phyloP scores from a whole-genome alignment of 2,113 vertebrate species.

The Festucalex cinctus region DNA sequence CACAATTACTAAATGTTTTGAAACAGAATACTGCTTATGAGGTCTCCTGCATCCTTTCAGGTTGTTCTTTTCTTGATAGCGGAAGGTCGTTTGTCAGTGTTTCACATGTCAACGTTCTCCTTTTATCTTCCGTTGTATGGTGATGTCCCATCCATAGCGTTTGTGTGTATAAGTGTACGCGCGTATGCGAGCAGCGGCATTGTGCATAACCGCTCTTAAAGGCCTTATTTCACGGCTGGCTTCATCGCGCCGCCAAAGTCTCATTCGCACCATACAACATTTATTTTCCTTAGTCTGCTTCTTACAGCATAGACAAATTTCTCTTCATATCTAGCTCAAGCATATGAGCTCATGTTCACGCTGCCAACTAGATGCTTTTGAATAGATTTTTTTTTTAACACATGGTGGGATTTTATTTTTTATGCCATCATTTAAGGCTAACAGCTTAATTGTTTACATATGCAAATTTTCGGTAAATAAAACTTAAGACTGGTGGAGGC shows the following conservation, averaged over 20 bases:
- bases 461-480: no score
- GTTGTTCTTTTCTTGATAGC: constrained; percentile 43
- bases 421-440: no score
- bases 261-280: not conserved
- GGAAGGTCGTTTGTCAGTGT: constrained; percentile 58
- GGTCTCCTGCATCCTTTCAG: constrained; percentile 32
- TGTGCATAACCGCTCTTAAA: constrained; percentile 31
- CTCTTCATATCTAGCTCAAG: constrained; percentile 5
- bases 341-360: not conserved
- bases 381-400: no score
- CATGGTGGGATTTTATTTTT: no score
- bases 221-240: constrained; percentile 61
- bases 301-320: not conserved
- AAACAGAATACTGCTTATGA: not conserved
- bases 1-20: not conserved
- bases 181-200: not conserved
- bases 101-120: constrained; percentile 50
- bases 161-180: not conserved
- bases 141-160: constrained; percentile 16
- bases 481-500: no score
- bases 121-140: constrained; percentile 46
- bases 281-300: constrained; percentile 1
- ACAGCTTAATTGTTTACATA: no score
- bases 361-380: not conserved
- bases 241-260: constrained; percentile 25